Evolutionary conservation across 2,888 invertebrate species (phyloP).

Genomic region (Scaptomyza reducta): DNA sequence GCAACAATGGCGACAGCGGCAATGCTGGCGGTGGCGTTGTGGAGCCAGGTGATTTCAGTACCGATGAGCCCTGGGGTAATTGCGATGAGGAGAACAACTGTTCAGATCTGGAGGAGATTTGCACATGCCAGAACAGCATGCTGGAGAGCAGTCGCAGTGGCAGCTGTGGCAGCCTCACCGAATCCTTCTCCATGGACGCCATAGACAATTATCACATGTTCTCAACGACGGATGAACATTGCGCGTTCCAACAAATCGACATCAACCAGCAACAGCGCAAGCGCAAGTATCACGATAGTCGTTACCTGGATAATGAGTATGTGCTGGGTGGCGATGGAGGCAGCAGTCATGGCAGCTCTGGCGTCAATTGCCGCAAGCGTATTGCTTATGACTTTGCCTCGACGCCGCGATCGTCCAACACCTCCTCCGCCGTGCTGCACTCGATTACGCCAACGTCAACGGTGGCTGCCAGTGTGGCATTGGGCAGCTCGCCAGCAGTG

Average conservation of each 20-base stretch:
- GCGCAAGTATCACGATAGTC: constrained; percentile 83
- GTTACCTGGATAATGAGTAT: constrained; percentile 75
- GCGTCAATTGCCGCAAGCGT: constrained; percentile 81
- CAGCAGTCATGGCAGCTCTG: constrained; percentile 32
- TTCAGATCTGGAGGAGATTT: constrained; percentile 83
- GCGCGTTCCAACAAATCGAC: constrained; percentile 27
- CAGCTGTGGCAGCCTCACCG: constrained; percentile 78
- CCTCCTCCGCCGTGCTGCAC: constrained; percentile 49
- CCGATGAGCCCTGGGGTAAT: constrained; percentile 83
- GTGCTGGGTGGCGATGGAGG: constrained; percentile 31
- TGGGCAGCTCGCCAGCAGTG: constrained; percentile 56
- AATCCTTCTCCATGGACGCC: constrained; percentile 75
- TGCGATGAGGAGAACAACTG: constrained; percentile 84
- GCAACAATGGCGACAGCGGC: constrained; percentile 18
- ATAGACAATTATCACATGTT: constrained; percentile 60
- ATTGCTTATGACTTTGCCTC: constrained; percentile 83
- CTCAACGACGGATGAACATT: constrained; percentile 15
- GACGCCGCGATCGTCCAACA: constrained; percentile 75
- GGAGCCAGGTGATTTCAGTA: constrained; percentile 69
- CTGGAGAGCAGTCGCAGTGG: constrained; percentile 72
- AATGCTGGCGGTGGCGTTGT: constrained; percentile 37
- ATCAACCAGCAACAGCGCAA: constrained; percentile 77
- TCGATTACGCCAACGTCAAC: constrained; percentile 50
- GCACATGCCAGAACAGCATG: constrained; percentile 82
- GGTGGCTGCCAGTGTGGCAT: constrained; percentile 10